These are phyloP conservation scores for Glaucidium brasilianum DNA, from an alignment of 2,113 vertebrate genomes.

Conservation along the genomic window DNA sequence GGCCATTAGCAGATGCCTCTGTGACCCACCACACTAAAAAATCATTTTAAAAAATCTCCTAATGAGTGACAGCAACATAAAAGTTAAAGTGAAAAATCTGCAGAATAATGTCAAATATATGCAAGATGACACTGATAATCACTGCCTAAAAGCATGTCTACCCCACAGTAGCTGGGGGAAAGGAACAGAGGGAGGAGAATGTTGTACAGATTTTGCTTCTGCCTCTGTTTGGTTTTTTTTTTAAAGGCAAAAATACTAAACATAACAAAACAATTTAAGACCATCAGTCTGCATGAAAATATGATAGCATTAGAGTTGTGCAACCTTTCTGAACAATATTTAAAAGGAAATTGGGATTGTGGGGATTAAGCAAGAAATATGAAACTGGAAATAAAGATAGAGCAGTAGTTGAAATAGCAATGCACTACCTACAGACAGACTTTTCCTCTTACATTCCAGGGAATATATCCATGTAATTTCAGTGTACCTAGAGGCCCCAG, in stretches of 20 bases:
- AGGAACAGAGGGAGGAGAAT: neutral
- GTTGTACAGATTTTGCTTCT: neutral
- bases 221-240: neutral
- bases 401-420: neutral
- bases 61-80: slow-evolving; percentile 46
- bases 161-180: neutral
- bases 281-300: neutral
- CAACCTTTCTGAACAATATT: neutral
- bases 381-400: neutral
- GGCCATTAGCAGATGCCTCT: slow-evolving; percentile 27
- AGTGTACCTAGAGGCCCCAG: neutral
- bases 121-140: neutral
- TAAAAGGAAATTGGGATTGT: neutral
- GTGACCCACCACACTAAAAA: slow-evolving; percentile 12
- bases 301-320: neutral
- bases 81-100: slow-evolving; percentile 35
- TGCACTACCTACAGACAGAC: neutral
- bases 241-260: neutral
- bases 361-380: neutral
- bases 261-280: neutral
- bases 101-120: slow-evolving; percentile 22
- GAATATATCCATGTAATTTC: neutral
- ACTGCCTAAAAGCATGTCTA: neutral
- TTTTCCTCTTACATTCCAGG: neutral
- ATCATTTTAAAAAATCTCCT: neutral